These are phyloP conservation scores for Bombus waltoni DNA, from an alignment of 1,140 invertebrate genomes.

Conservation along the genomic window DNA sequence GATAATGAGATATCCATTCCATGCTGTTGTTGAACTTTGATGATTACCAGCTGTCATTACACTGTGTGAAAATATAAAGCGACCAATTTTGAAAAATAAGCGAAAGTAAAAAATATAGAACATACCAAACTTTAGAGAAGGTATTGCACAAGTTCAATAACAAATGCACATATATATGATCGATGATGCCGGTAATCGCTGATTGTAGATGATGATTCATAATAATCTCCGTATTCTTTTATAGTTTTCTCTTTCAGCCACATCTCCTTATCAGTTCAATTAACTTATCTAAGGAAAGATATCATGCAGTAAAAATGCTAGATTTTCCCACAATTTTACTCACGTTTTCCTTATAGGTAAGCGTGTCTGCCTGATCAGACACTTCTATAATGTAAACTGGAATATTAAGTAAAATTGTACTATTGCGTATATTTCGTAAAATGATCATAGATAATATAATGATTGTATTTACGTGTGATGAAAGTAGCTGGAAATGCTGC, in stretches of 20 bases:
- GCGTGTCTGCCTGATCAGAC: neutral
- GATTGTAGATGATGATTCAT: neutral
- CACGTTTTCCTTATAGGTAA: neutral
- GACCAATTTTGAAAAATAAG: neutral
- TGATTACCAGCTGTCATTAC: neutral
- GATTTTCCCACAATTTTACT: neutral
- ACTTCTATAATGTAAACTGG: too few species aligned
- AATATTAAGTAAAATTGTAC: neutral
- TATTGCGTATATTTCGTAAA: neutral
- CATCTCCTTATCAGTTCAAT: neutral
- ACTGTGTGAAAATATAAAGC: neutral
- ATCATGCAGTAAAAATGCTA: neutral
- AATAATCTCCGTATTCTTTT: neutral
- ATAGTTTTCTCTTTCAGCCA: neutral
- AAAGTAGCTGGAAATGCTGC: neutral
- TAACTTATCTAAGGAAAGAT: neutral
- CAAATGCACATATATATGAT: neutral
- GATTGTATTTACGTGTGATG: neutral
- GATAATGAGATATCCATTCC: constrained; percentile 18
- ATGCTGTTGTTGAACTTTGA: neutral
- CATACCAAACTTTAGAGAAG: too few species aligned
- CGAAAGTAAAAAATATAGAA: neutral
- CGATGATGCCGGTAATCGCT: neutral
- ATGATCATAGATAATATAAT: neutral
- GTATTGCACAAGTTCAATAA: neutral